Evolutionary conservation across 2,888 invertebrate genomes (phyloP).

Genomic region (Drosophila macrothrix): DNA sequence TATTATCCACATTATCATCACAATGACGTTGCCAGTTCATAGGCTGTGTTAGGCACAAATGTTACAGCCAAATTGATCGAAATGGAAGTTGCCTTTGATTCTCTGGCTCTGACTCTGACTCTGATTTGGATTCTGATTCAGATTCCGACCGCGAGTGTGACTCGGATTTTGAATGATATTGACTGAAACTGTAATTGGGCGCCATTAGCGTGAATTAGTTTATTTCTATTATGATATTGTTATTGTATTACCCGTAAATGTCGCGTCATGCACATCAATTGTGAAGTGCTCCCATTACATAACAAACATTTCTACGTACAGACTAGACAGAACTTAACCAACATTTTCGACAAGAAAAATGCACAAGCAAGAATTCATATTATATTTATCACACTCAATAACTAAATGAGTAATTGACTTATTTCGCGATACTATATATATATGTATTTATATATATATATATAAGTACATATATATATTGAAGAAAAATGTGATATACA

Average conservation of each 20-base stretch:
- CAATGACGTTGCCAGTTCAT: constrained; percentile 51
- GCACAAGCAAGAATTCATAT: background rate
- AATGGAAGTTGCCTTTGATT: constrained; percentile 45
- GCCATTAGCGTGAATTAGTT: constrained; percentile 54
- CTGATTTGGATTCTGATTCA: constrained; percentile 9
- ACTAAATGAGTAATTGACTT: background rate
- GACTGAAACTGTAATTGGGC: constrained; percentile 17
- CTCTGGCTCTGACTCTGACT: background rate
- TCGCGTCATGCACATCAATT: constrained; percentile 8
- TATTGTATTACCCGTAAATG: background rate
- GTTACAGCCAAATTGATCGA: constrained; percentile 47
- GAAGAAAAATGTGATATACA: background rate
- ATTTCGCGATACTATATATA: background rate
- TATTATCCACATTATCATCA: constrained; percentile 28
- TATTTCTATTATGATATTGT: constrained; percentile 15
- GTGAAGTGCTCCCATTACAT: background rate
- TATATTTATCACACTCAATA: background rate
- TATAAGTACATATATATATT: background rate
- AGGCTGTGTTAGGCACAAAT: constrained; percentile 16
- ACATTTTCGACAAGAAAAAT: background rate
- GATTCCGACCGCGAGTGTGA: constrained; percentile 13
- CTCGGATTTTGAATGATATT: constrained; percentile 15
- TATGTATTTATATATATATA: background rate
- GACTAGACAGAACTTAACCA: background rate
- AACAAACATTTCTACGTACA: background rate